Conservation (phyloP, 2,797 vertebrate genomes). For the Rhinatrema bivittatum region DNA sequence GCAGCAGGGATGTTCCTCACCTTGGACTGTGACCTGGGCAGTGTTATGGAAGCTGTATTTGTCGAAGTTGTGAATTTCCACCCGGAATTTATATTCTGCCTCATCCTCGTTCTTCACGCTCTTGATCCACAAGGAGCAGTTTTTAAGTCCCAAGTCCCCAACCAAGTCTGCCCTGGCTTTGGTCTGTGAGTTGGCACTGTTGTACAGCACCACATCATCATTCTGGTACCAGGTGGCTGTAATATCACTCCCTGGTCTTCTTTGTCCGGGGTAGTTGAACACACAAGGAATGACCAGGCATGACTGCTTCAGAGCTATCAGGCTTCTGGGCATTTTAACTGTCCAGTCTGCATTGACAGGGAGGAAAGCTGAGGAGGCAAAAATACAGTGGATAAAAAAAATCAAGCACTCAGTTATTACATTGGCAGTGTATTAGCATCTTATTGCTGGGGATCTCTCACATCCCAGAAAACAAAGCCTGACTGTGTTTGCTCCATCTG, state of each 20-base stretch:
- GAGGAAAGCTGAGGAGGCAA: too few relatives aligned
- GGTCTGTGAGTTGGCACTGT: background rate
- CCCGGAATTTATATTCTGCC: background rate
- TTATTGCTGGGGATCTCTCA: too few relatives aligned
- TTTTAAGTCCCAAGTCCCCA: background rate
- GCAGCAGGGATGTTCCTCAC: too few relatives aligned
- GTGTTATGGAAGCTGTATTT: background rate
- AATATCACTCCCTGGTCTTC: background rate
- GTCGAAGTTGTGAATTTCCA: background rate
- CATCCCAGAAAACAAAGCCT: too few relatives aligned
- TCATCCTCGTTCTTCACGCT: background rate
- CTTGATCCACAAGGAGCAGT: background rate
- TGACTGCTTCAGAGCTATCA: background rate
- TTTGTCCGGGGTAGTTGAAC: background rate
- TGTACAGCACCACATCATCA: background rate
- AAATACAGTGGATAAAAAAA: too few relatives aligned
- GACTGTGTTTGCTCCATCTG: too few relatives aligned
- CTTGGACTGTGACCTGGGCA: too few relatives aligned
- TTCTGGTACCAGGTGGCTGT: background rate
- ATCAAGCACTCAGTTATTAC: too few relatives aligned
- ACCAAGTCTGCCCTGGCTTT: background rate
- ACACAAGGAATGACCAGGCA: background rate
- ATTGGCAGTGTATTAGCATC: too few relatives aligned
- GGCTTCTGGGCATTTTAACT: background rate
- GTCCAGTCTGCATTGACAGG: too few relatives aligned